Evolutionary conservation across 37 sponge, comb jelly and placozoan species (phyloP), one percentile per base, ranked within the genome.

Genomic region (Halisarca cf. caerulea): DNA sequence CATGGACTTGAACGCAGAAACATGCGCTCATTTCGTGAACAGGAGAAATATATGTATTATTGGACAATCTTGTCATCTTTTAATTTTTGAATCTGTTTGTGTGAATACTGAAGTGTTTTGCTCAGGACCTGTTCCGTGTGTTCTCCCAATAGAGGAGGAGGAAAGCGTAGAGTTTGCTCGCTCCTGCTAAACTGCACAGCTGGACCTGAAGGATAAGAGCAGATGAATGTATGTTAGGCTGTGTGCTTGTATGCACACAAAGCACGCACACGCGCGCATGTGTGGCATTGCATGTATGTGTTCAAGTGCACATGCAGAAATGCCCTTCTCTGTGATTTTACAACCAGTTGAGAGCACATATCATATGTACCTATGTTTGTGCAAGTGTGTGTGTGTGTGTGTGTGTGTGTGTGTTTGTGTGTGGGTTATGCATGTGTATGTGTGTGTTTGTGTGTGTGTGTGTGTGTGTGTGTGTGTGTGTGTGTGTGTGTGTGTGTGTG

Each of bases 111-210:
- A 40, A 37, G 42, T 21, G 41, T 4, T 14, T 74, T 44, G 24
- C 18, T 40, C 43, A 74, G 45, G 7, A 74, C 77, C 45, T 74
- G 41, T 74, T 24, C 21, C 0, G 77, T 74, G 77, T 74, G 77
- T 37, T 74, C 38, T 21, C 77, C 77, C 7, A 74, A 25, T 20
- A 74, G 11, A 37, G 77, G 77, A 9, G 77, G 44, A 18, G 77
- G 77, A 25, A 74, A 44, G 5, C 45, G 25, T 17, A 44, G 45
- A 0, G 77, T 24, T n/a, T 74, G 42, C 41, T 36, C 21, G 25
- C 77, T 43, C 18, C 36, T 14, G 7, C 77, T 43, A 40, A 74
- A 74, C 25, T 37, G 15, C 3, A 74, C 44, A 74, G 77, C 77
- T n/a, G 77, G 77, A 74, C 77, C 77, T 74, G 77, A 47, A 47